Evolutionary conservation across 2,797 vertebrate genomes (phyloP).

Genomic region (Eulemur coronatus): DNA sequence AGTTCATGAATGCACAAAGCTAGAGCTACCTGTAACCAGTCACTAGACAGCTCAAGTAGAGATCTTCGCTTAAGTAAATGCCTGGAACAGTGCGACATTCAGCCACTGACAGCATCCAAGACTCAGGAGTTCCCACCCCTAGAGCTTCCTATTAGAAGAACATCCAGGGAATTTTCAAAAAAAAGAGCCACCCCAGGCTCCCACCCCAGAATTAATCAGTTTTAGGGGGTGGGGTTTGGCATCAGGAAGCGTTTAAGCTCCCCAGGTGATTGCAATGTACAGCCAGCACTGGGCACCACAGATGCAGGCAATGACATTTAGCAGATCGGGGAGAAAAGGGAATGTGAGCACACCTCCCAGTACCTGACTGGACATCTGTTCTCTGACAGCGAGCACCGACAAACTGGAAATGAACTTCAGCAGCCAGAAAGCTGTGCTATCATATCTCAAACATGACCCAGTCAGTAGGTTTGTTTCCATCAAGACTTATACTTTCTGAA

Average conservation of each 20-base stretch:
- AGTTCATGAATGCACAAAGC: not conserved
- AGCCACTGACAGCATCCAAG: not conserved
- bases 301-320: not conserved
- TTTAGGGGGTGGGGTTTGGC: not conserved
- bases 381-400: not conserved
- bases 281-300: not conserved
- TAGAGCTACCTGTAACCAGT: not conserved
- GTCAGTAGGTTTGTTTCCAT: not conserved
- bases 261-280: not conserved
- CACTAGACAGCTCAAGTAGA: not conserved
- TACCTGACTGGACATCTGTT: not conserved
- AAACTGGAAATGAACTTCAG: not conserved
- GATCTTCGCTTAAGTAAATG: not conserved
- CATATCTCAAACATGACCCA: not conserved
- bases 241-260: rapidly evolving
- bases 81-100: not conserved
- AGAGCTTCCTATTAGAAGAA: not conserved
- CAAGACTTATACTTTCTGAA: not conserved
- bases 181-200: not conserved
- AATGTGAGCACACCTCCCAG: not conserved
- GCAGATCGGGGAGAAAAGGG: not conserved
- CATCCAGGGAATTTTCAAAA: not conserved
- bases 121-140: not conserved
- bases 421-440: not conserved
- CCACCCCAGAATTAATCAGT: not conserved